Conservation (phyloP, 2,888 invertebrate species). For the Pandemis corylana region DNA sequence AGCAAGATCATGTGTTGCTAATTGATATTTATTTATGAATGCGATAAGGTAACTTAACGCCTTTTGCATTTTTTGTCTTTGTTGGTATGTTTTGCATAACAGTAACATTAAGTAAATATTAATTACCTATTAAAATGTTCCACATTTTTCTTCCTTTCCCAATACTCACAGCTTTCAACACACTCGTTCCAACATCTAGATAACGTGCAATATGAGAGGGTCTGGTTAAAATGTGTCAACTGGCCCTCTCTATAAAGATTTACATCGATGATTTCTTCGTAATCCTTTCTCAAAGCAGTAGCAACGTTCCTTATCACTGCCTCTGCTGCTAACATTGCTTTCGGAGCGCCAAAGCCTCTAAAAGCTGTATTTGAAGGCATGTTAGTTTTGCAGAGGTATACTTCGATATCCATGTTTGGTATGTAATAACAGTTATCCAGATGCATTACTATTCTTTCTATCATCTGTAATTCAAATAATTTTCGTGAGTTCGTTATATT, state of each 20-base stretch:
- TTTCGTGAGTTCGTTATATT: background rate
- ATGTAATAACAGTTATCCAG: conserved; percentile 93
- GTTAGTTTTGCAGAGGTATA: conserved; percentile 94
- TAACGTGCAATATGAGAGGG: conserved; percentile 89
- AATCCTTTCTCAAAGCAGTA: conserved; percentile 85
- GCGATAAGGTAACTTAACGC: too few relatives aligned
- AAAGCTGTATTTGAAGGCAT: conserved; percentile 96
- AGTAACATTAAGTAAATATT: background rate
- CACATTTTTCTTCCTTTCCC: conserved; percentile 83
- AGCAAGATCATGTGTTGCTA: background rate
- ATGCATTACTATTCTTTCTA: conserved; percentile 91
- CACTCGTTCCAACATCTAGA: conserved; percentile 92
- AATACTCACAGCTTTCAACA: conserved; percentile 86
- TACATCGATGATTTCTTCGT: conserved; percentile 86
- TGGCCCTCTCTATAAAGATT: conserved; percentile 94
- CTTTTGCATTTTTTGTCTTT: background rate
- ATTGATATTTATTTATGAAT: too few relatives aligned
- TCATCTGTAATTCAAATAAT: conserved; percentile 82
- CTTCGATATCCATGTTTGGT: conserved; percentile 88
- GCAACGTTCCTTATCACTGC: conserved; percentile 91
- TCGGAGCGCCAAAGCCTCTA: conserved; percentile 95
- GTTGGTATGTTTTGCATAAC: background rate
- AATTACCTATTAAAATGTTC: conserved; percentile 87
- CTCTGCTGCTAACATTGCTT: conserved; percentile 94
- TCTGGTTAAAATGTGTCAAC: conserved; percentile 91